Evolutionary conservation across 2,797 vertebrate species (phyloP).

Genomic region (Molossus alvarezi): DNA sequence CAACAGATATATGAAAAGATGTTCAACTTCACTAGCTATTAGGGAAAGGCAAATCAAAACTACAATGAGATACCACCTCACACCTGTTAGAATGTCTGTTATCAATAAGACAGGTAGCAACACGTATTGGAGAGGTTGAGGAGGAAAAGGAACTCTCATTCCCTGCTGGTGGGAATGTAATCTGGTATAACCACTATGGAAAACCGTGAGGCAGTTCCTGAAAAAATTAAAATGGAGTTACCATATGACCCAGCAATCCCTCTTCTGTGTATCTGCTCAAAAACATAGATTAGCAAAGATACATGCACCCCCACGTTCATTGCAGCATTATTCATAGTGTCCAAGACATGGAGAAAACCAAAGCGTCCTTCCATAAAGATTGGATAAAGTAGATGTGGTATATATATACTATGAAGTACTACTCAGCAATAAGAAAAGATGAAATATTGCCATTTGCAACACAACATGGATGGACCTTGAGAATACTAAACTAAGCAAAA

Average conservation of each 20-base stretch:
- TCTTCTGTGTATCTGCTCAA: background rate
- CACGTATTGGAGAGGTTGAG: too few species aligned
- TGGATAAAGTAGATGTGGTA: background rate
- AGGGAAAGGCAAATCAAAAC: background rate
- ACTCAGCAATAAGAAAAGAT: background rate
- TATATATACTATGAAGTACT: background rate
- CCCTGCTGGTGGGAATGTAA: too few species aligned
- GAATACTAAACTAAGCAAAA: background rate
- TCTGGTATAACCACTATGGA: too few species aligned
- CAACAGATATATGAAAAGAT: too few species aligned
- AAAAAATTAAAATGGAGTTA: too few species aligned
- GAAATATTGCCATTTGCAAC: background rate
- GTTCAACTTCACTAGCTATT: too few species aligned
- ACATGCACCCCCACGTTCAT: background rate
- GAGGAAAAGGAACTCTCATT: too few species aligned
- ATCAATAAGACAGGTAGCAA: too few species aligned
- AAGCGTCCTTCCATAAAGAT: background rate
- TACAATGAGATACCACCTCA: too few species aligned
- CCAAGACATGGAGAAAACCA: background rate
- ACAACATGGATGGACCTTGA: background rate
- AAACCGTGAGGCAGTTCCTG: too few species aligned
- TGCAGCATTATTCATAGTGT: background rate
- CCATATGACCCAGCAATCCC: too few species aligned
- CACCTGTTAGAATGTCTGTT: too few species aligned
- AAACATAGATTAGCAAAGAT: background rate